Base-by-base conservation (phyloP, 2,888 invertebrate species). In the Macaria liturata region DNA sequence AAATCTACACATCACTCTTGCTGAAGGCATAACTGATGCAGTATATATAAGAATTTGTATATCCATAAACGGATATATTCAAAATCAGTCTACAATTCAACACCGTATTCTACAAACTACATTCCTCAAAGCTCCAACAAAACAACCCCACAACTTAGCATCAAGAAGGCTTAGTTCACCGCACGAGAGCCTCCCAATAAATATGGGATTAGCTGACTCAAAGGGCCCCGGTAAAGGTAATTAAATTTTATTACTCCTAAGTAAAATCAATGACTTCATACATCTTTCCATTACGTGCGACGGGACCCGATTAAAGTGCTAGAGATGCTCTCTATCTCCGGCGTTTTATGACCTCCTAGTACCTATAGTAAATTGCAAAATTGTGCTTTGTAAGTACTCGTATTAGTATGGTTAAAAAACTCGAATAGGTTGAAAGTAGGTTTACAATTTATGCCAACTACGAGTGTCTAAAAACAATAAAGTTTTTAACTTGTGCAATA, bases 181-280 rank as follows among this genome's bases (percentile, higher is more conserved):
- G 65, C 62, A 67, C 65, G 61, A 64, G 63, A 71, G 64, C 64
- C 54, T 47, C 50, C 61, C 74, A 65, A 86, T 88, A 87, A 87
- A 87, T 86, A 80, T 84, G 72, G 72, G 82, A 83, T 87, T 81
- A 85, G 76, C 76, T 69, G 81, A 80, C 66, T 69, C 58, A 59
- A 64, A 63, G 67, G 70, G 59, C 61, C 64, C 46, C 49, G 54
- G 54, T 47, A 59, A 48, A 30, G 65, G 72, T 84, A 84, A 87
- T 86, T 84, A 83, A 81, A 83, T 82, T 85, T 81, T 84, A 86
- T 83, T 79, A 68, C 74, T 49, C 57, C 66, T 76, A 80, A 83
- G 79, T 82, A 75, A 77, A 81, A 85, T 84, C 76, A 71, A 85
- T 81, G 79, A 76, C 72, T 72, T 72, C 74, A 75, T 78, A 75